Percentiles rank a stretch among this genome's conserved stretches.
phyloP scores from a whole-genome alignment of 1,140 invertebrate genomes.

The Lordiphosa mommai region DNA sequence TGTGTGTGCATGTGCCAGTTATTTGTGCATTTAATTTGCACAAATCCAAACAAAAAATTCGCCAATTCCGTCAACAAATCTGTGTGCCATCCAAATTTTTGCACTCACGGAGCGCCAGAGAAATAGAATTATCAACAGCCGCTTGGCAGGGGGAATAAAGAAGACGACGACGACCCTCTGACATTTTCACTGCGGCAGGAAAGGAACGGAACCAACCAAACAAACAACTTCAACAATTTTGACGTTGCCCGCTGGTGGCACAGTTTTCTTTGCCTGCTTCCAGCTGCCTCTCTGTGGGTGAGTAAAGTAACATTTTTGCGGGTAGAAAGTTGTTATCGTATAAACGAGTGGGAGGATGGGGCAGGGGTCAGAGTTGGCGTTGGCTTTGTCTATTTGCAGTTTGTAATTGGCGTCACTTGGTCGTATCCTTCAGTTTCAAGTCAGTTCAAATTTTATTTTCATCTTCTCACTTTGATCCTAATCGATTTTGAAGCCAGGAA shows the following conservation, averaged over 20 bases:
- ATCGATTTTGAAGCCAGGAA: constrained; percentile 58
- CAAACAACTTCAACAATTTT: constrained; percentile 22
- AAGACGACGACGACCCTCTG: constrained; percentile 55
- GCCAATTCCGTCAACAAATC: constrained; percentile 50
- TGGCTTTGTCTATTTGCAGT: constrained; percentile 21
- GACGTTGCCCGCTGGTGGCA: constrained; percentile 48
- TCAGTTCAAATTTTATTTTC: constrained; percentile 23
- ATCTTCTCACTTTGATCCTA: constrained; percentile 42
- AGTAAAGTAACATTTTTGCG: constrained; percentile 42
- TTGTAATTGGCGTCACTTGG: background rate
- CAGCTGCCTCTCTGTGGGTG: constrained; percentile 59
- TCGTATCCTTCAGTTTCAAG: constrained; percentile 10
- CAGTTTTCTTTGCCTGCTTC: constrained; percentile 46
- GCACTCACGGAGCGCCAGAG: constrained; percentile 17
- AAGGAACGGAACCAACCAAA: constrained; percentile 30
- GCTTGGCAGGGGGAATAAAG: constrained; percentile 12
- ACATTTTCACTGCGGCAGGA: constrained; percentile 47
- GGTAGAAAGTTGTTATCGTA: constrained; percentile 73
- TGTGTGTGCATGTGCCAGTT: constrained; percentile 12
- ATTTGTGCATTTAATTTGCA: constrained; percentile 69
- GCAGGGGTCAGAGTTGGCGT: background rate
- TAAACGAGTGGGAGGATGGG: constrained; percentile 33
- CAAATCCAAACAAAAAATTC: constrained; percentile 33
- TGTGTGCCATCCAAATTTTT: constrained; percentile 53
- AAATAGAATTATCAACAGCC: constrained; percentile 63